These are phyloP conservation scores for Ptyas mucosa DNA, from an alignment of 2,113 vertebrate species.

Conservation along the genomic window DNA sequence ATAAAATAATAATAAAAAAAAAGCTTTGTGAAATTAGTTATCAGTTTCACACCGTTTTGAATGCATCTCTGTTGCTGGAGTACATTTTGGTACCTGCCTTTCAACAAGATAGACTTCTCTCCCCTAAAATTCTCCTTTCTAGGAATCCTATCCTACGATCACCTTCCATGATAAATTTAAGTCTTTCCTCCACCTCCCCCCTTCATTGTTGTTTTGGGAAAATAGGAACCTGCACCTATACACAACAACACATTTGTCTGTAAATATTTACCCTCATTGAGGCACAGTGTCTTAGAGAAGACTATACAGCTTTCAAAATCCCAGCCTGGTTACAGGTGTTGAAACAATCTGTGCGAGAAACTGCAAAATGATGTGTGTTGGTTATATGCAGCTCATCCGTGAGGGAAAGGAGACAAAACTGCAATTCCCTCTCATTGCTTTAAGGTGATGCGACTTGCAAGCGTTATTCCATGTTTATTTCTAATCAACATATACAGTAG, in stretches of 20 bases:
- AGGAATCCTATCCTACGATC: not conserved
- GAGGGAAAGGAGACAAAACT: not conserved
- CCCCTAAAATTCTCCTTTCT: not conserved
- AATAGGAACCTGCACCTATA: not conserved
- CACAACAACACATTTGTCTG: not conserved
- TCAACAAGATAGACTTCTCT: not conserved
- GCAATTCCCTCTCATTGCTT: conserved; percentile 43
- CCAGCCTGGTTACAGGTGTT: conserved; percentile 64
- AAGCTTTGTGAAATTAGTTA: not conserved
- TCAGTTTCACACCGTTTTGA: not conserved
- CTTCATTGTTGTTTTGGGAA: not conserved
- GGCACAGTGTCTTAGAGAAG: not conserved
- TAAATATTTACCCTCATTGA: conserved; percentile 24
- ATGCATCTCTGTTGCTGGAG: not conserved
- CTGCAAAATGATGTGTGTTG: conserved; percentile 17
- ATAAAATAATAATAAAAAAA: too few relatives aligned
- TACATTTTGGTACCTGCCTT: not conserved
- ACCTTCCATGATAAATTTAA: too few relatives aligned
- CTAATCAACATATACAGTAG: conserved; percentile 63
- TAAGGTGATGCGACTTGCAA: conserved; percentile 55
- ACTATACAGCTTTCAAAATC: conserved; percentile 21
- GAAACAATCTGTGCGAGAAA: conserved; percentile 62
- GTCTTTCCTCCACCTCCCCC: not conserved
- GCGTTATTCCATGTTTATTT: conserved; percentile 55
- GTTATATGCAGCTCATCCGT: not conserved